Evolutionary conservation across 2,888 invertebrate species (phyloP).

Genomic region (Agrotis exclamationis): DNA sequence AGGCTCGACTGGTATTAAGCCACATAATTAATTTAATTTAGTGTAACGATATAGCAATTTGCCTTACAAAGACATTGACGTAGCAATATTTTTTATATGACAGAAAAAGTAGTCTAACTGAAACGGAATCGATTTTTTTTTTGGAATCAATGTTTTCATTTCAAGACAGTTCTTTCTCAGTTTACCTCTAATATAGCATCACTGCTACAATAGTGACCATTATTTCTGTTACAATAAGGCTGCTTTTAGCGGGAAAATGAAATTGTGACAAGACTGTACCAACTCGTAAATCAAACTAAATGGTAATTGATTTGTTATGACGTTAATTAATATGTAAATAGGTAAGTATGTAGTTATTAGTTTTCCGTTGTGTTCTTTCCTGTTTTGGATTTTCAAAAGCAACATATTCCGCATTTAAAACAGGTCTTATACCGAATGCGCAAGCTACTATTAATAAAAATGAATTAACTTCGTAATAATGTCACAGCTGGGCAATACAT

Average conservation of each 20-base stretch:
- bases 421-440: background rate
- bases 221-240: background rate
- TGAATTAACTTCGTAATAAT: slow-evolving; percentile 8
- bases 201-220: too few relatives aligned
- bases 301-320: background rate
- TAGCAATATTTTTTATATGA: slow-evolving; percentile 5
- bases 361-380: slow-evolving; percentile 2
- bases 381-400: background rate
- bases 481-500: slow-evolving; percentile 33
- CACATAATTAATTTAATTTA: slow-evolving; percentile 15
- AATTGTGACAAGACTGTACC: background rate
- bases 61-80: slow-evolving; percentile 9
- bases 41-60: background rate
- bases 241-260: background rate
- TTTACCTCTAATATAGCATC: too few relatives aligned
- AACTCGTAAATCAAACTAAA: background rate
- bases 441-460: slow-evolving; percentile 8
- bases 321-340: background rate
- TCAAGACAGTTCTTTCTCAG: too few relatives aligned
- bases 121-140: background rate
- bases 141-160: too few relatives aligned
- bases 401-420: slow-evolving; percentile 6
- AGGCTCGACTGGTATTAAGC: slow-evolving; percentile 10
- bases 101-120: background rate
- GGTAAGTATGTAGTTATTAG: background rate